Percentiles rank a stretch among this genome's conserved stretches.
Evolutionary conservation across 2,888 invertebrate genomes (phyloP).

Genomic region (Aporophyla nigra): DNA sequence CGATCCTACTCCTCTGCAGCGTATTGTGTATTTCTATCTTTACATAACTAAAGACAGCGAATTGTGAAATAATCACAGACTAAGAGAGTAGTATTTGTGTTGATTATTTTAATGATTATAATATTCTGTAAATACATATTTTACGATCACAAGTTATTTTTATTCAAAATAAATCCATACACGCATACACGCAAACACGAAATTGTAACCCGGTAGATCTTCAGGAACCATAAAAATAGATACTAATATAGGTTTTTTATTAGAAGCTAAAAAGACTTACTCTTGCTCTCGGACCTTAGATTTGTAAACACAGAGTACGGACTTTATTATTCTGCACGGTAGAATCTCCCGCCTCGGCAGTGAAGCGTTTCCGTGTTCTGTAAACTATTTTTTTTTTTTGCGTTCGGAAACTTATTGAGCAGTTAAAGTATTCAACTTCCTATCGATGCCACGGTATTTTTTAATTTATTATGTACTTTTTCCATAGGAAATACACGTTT

Average conservation of each 20-base stretch:
- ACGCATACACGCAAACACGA: too few relatives aligned
- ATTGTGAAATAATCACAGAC: neutral
- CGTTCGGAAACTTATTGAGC: conserved; percentile 17
- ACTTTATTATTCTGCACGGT: too few relatives aligned
- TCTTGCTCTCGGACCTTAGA: neutral
- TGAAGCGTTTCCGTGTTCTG: neutral
- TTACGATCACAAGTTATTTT: too few relatives aligned
- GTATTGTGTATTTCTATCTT: neutral
- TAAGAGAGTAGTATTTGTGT: too few relatives aligned
- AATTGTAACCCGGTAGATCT: neutral
- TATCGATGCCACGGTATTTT: neutral
- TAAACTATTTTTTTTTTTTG: neutral
- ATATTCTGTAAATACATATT: too few relatives aligned
- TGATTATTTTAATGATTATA: too few relatives aligned
- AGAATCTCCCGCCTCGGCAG: neutral
- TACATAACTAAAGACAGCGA: neutral
- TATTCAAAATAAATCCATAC: too few relatives aligned
- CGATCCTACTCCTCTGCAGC: neutral
- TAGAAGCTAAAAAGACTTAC: neutral
- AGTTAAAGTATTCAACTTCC: neutral
- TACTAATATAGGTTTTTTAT: neutral
- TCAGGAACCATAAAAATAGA: neutral
- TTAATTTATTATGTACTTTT: neutral
- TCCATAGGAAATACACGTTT: neutral
- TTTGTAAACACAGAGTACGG: too few relatives aligned